Percentiles rank a stretch among this genome's conserved stretches.
These are phyloP conservation scores for Congeria kusceri DNA, from an alignment of 2,888 invertebrate species.

Conservation along the genomic window DNA sequence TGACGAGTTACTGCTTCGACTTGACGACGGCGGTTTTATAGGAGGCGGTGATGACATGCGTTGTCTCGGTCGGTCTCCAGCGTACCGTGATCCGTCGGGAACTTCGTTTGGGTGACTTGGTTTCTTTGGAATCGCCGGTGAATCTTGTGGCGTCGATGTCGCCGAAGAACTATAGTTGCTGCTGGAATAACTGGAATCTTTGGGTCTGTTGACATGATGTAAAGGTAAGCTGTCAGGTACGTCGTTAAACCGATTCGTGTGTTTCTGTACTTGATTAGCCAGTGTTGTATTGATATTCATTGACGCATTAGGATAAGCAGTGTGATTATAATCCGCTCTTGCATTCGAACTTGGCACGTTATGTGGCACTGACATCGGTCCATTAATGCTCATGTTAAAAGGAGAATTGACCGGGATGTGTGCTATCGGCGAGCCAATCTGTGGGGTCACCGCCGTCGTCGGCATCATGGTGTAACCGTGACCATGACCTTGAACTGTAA, in stretches of 20 bases:
- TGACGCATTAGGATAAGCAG: conserved; percentile 56
- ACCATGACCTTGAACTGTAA: neutral
- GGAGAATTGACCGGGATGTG: conserved; percentile 29
- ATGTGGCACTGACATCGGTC: conserved; percentile 15
- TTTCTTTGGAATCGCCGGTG: conserved; percentile 39
- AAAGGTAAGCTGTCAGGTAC: conserved; percentile 47
- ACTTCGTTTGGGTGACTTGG: conserved; percentile 10
- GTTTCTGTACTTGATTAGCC: conserved; percentile 44
- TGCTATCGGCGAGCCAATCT: conserved; percentile 8
- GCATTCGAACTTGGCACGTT: conserved; percentile 15
- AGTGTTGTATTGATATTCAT: conserved; percentile 47
- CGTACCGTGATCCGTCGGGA: conserved; percentile 39
- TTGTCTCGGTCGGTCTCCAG: conserved; percentile 49
- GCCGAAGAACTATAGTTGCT: conserved; percentile 46
- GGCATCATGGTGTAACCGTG: conserved; percentile 12
- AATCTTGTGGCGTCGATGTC: conserved; percentile 48
- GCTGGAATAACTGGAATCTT: conserved; percentile 15
- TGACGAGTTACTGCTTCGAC: conserved; percentile 63
- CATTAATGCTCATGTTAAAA: conserved; percentile 29
- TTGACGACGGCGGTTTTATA: conserved; percentile 25
- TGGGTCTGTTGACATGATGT: conserved; percentile 22
- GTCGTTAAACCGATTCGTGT: conserved; percentile 35
- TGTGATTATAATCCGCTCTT: conserved; percentile 25
- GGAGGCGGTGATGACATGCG: conserved; percentile 53
- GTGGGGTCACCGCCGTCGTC: neutral